A percentile compares a stretch with the other conserved stretches of the same genome.
Conservation (phyloP, 2,113 vertebrate genomes). For the Hippocampus zosterae region DNA sequence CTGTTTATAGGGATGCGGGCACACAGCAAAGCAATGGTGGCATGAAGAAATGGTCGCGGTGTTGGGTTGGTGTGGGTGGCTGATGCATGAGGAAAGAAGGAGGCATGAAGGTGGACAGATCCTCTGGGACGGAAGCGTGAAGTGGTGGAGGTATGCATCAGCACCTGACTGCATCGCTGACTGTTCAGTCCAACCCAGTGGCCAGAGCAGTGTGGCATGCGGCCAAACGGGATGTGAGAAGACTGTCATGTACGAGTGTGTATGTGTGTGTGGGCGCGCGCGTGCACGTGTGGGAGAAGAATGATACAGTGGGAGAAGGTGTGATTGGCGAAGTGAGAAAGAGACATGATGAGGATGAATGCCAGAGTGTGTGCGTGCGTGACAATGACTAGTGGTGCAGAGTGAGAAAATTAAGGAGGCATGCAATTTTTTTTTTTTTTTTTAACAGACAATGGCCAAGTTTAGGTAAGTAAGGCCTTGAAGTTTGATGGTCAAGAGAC, state of each 20-base stretch:
- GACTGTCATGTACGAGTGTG: constrained; percentile 24
- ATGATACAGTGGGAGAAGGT: constrained; percentile 13
- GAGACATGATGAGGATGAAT: constrained; percentile 52
- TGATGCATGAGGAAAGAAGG: constrained; percentile 13
- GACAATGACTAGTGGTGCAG: constrained; percentile 28
- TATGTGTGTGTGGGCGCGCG: background rate
- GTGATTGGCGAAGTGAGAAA: constrained; percentile 29
- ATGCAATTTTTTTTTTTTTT: constrained; percentile 17
- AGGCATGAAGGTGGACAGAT: constrained; percentile 33
- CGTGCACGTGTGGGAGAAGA: background rate
- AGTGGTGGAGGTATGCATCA: constrained; percentile 28
- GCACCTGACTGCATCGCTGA: constrained; percentile 48
- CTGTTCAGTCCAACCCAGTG: constrained; percentile 32
- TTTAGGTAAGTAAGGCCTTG: constrained; percentile 25
- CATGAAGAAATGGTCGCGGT: background rate
- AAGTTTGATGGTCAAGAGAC: constrained; percentile 12
- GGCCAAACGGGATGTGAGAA: constrained; percentile 25
- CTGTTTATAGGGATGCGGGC: constrained; percentile 17
- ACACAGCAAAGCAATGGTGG: background rate
- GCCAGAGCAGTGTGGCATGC: constrained; percentile 22
- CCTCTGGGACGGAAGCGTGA: constrained; percentile 38
- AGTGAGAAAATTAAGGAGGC: constrained; percentile 43
- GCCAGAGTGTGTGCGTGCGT: constrained; percentile 19
- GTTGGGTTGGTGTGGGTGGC: constrained; percentile 12
- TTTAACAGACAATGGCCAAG: constrained; percentile 43